Evolutionary conservation across 2,797 vertebrate genomes (phyloP).

Genomic region (Tenualosa thibaudeaui): DNA sequence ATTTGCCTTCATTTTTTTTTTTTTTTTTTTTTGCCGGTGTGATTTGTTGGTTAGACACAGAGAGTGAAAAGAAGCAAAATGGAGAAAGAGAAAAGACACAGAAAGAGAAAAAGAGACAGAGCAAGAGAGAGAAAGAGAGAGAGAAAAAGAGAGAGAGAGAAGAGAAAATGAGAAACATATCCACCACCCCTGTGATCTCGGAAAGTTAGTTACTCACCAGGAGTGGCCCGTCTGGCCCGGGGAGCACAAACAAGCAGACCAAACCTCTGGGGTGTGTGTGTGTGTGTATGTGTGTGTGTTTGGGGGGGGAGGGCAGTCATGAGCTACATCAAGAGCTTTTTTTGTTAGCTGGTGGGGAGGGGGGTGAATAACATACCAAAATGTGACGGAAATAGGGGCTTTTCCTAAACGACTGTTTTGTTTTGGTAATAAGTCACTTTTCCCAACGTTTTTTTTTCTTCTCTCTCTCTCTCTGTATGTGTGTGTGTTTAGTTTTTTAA

Average conservation of each 20-base stretch:
- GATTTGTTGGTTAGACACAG: slow-evolving; percentile 3
- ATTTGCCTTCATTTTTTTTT: background rate
- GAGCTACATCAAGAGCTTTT: slow-evolving; percentile 22
- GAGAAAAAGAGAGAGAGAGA: background rate
- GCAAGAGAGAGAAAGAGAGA: background rate
- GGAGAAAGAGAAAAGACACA: background rate
- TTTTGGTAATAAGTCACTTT: slow-evolving; percentile 26
- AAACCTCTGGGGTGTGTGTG: background rate
- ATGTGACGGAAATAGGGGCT: slow-evolving; percentile 24
- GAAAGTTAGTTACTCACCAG: slow-evolving; percentile 23
- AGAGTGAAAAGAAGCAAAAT: background rate
- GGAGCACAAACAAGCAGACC: slow-evolving; percentile 20
- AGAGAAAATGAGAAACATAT: slow-evolving; percentile 26
- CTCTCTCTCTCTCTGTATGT: background rate
- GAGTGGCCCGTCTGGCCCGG: slow-evolving; percentile 19
- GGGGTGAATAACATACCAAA: slow-evolving; percentile 12
- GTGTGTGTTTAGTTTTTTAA: background rate
- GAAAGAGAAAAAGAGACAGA: background rate
- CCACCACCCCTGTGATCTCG: slow-evolving; percentile 26
- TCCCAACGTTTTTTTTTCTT: background rate
- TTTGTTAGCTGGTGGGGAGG: background rate
- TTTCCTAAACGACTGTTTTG: slow-evolving; percentile 26
- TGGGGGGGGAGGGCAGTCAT: background rate
- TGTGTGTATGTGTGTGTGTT: too few species aligned
- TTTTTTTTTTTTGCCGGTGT: slow-evolving; percentile 4